Percentiles rank a stretch among this genome's conserved stretches.
Conservation (phyloP, 2,797 vertebrate species). For the Gallinago solitaria region DNA sequence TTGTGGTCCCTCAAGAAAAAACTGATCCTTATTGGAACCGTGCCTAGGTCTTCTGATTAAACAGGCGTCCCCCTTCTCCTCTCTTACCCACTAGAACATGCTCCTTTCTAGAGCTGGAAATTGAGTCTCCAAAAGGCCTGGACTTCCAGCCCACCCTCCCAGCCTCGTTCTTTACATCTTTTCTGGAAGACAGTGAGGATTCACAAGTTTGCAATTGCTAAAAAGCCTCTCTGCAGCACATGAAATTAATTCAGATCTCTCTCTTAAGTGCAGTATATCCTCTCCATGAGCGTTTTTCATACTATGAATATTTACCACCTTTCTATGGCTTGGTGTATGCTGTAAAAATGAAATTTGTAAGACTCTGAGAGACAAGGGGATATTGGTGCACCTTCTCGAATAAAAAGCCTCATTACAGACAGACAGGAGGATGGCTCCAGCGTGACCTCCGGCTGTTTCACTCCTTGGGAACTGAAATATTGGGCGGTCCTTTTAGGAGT, state of each 20-base stretch:
- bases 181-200: neutral
- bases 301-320: slow-evolving; percentile 68
- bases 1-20: neutral
- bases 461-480: neutral
- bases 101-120: neutral
- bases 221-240: slow-evolving; percentile 30
- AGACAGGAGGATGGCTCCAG: neutral
- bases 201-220: slow-evolving; percentile 48
- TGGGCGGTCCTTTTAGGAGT: neutral
- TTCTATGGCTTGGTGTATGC: neutral
- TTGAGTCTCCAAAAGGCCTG: neutral
- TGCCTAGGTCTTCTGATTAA: neutral
- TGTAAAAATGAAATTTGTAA: slow-evolving; percentile 24
- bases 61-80: neutral
- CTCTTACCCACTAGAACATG: neutral
- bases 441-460: neutral
- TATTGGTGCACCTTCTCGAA: neutral
- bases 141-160: neutral
- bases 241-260: slow-evolving; percentile 31
- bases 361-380: neutral
- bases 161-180: neutral
- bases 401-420: neutral
- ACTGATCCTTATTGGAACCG: neutral
- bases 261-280: slow-evolving; percentile 33
- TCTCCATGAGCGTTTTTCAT: slow-evolving; percentile 34